Evolutionary conservation across 2,797 vertebrate genomes (phyloP).

Genomic region (Coilia nasus): DNA sequence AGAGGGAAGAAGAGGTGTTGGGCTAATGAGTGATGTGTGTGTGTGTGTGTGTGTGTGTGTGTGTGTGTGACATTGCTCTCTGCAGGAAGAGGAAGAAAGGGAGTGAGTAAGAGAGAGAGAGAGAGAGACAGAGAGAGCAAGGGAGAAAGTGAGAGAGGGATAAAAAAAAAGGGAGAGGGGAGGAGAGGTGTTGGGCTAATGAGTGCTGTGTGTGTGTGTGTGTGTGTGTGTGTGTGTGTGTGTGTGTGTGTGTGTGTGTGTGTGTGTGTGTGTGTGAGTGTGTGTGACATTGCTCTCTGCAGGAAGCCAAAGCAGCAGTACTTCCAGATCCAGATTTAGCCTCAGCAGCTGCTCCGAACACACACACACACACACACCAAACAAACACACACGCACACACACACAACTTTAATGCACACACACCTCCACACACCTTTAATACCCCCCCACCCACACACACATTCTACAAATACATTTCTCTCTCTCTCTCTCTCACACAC

Average conservation of each 20-base stretch:
- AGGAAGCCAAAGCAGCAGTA: slow-evolving; percentile 69
- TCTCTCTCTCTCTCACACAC: neutral
- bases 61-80: slow-evolving; percentile 78
- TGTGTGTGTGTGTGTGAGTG: too few relatives aligned
- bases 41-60: too few relatives aligned
- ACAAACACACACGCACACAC: slow-evolving; percentile 35
- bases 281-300: slow-evolving; percentile 73
- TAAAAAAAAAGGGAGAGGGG: neutral
- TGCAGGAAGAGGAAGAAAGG: slow-evolving; percentile 57
- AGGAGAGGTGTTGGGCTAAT: slow-evolving; percentile 29
- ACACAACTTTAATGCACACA: neutral
- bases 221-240: too few relatives aligned
- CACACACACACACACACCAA: neutral
- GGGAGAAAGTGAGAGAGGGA: neutral
- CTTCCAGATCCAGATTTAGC: slow-evolving; percentile 70
- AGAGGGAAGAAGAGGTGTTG: too few relatives aligned
- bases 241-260: too few relatives aligned
- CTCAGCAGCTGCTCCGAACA: slow-evolving; percentile 71
- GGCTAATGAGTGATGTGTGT: too few relatives aligned
- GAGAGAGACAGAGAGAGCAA: neutral
- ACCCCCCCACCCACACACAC: neutral
- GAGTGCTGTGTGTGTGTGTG: slow-evolving; percentile 51
- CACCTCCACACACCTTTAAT: too few relatives aligned
- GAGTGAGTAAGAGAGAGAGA: neutral
- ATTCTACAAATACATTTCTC: too few relatives aligned